Percentiles rank a stretch among this genome's conserved stretches.
Conservation (phyloP, 1,140 invertebrate species). For the Hypothenemus hampei region DNA sequence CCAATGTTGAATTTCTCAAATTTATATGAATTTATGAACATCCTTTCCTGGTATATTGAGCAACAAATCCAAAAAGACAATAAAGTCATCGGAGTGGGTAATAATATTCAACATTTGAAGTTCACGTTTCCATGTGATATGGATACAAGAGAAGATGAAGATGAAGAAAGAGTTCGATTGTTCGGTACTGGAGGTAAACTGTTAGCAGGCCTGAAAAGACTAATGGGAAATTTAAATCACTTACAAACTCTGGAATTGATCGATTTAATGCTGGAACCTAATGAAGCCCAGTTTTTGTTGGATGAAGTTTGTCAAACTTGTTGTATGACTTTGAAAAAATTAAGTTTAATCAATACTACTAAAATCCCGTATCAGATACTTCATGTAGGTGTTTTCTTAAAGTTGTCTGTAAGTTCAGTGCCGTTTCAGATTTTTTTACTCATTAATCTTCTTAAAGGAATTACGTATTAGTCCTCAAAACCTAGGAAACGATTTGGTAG, state of each 20-base stretch:
- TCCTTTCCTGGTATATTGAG: slow-evolving; percentile 69
- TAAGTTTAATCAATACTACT: slow-evolving; percentile 72
- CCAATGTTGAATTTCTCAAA: slow-evolving; percentile 79
- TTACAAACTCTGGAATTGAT: slow-evolving; percentile 65
- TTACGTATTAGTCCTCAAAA: slow-evolving; percentile 77
- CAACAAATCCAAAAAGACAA: slow-evolving; percentile 39
- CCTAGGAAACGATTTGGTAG: slow-evolving; percentile 69
- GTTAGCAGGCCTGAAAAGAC: slow-evolving; percentile 61
- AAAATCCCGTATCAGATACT: slow-evolving; percentile 68
- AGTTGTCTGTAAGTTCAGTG: slow-evolving; percentile 55
- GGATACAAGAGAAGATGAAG: slow-evolving; percentile 58
- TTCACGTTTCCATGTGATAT: slow-evolving; percentile 80
- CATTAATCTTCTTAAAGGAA: slow-evolving; percentile 48
- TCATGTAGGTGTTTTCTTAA: slow-evolving; percentile 72
- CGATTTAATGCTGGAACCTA: slow-evolving; percentile 70
- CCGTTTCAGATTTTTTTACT: neutral
- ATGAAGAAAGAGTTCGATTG: slow-evolving; percentile 56
- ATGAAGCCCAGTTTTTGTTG: slow-evolving; percentile 64
- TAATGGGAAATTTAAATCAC: slow-evolving; percentile 64
- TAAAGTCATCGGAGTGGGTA: slow-evolving; percentile 48
- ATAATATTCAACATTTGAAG: slow-evolving; percentile 57
- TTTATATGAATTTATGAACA: slow-evolving; percentile 78
- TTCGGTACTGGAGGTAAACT: slow-evolving; percentile 76
- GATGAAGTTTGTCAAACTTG: slow-evolving; percentile 69
- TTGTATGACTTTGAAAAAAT: slow-evolving; percentile 56